These are phyloP conservation scores for Drosophila grimshawi DNA, from an alignment of 1,140 invertebrate species.

Conservation along the genomic window DNA sequence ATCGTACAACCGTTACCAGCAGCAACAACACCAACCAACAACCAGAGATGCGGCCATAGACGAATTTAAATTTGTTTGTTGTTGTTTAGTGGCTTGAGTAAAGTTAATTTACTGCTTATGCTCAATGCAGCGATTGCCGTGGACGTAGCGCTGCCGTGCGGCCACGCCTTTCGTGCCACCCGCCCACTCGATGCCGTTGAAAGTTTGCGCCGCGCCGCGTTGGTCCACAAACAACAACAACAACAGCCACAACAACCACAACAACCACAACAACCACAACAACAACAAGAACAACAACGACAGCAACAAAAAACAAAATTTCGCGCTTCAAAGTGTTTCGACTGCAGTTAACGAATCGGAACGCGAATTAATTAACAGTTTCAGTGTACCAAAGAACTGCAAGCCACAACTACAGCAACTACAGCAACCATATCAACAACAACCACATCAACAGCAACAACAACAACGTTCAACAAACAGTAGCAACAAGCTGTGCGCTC, in stretches of 20 bases:
- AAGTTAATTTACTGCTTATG: slow-evolving; percentile 33
- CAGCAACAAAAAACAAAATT: slow-evolving; percentile 59
- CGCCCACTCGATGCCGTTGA: slow-evolving; percentile 35
- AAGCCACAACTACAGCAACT: slow-evolving; percentile 37
- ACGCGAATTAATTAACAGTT: slow-evolving; percentile 82
- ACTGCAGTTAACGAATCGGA: slow-evolving; percentile 81
- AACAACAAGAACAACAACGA: background rate
- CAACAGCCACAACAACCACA: slow-evolving; percentile 19
- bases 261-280: slow-evolving; percentile 14
- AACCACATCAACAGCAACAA: slow-evolving; percentile 3
- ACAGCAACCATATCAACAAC: slow-evolving; percentile 29
- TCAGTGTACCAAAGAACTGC: slow-evolving; percentile 78
- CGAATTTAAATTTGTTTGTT: slow-evolving; percentile 59
- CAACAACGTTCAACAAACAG: slow-evolving; percentile 32
- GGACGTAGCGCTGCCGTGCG: slow-evolving; percentile 27
- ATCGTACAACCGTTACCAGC: slow-evolving; percentile 53
- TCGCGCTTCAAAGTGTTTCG: slow-evolving; percentile 78
- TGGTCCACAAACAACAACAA: slow-evolving; percentile 47
- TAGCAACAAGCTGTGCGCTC: slow-evolving; percentile 44
- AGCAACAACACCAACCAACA: slow-evolving; percentile 36
- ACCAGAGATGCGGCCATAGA: slow-evolving; percentile 45
- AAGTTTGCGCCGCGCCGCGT: slow-evolving; percentile 37
- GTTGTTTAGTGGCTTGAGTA: slow-evolving; percentile 28
- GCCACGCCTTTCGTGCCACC: slow-evolving; percentile 45
- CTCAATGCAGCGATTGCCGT: slow-evolving; percentile 52